Conservation (phyloP, 1,140 invertebrate species). For the Macrostomum lignano region DNA sequence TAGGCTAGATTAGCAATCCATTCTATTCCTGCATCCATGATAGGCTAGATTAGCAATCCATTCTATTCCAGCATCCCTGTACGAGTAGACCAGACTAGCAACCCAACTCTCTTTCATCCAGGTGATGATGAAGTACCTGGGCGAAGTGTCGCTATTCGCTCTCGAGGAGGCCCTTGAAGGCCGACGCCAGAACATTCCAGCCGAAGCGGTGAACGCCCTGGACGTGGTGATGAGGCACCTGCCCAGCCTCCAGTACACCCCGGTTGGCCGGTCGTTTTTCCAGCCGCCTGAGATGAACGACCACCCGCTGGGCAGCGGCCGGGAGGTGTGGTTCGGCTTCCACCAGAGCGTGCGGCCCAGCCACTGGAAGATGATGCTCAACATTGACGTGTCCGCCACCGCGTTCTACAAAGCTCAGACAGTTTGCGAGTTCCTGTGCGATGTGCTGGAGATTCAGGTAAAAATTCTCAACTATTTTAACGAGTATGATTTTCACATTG, state of each 20-base stretch:
- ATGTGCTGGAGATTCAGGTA: constrained; percentile 91
- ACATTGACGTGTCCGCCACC: constrained; percentile 98
- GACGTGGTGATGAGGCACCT: constrained; percentile 97
- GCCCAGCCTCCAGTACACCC: constrained; percentile 96
- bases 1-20: no score
- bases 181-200: constrained; percentile 54
- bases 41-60: no score
- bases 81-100: no score
- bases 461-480: no score
- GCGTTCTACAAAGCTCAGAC: constrained; percentile 99
- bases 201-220: constrained; percentile 75
- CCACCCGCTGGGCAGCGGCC: constrained; percentile 78
- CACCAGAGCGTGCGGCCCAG: constrained; percentile 94
- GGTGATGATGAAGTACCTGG: constrained; percentile 92
- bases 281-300: constrained; percentile 91
- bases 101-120: no score
- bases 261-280: constrained; percentile 93
- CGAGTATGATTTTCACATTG: no score
- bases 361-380: constrained; percentile 99
- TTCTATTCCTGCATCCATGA: no score
- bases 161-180: constrained; percentile 89
- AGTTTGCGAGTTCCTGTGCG: constrained; percentile 98
- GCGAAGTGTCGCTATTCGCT: constrained; percentile 75
- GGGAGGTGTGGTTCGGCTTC: constrained; percentile 99
- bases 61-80: no score